Evolutionary conservation across 1,140 invertebrate genomes (phyloP).

Genomic region (Epicauta chinensis): DNA sequence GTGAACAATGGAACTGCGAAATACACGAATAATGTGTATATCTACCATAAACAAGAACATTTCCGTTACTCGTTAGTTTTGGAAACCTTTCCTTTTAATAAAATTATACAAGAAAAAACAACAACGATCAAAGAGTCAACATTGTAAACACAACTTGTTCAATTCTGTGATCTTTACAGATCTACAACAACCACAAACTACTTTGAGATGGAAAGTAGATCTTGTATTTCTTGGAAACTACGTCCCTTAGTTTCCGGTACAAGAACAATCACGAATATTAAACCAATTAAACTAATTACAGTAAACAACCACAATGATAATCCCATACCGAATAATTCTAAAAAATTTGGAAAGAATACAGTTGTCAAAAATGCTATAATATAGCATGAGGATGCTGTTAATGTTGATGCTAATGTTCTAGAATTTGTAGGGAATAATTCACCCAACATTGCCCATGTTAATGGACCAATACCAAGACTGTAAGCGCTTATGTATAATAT

Average conservation of each 20-base stretch:
- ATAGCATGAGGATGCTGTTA: conserved; percentile 73
- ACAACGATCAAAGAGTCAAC: too few relatives aligned
- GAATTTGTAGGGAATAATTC: conserved; percentile 73
- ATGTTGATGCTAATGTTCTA: conserved; percentile 63
- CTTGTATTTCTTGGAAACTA: conserved; percentile 27
- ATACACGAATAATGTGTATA: too few relatives aligned
- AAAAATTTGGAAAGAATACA: conserved; percentile 60
- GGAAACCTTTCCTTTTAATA: too few relatives aligned
- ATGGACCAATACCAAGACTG: conserved; percentile 69
- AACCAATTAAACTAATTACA: conserved; percentile 55
- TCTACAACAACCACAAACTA: too few relatives aligned
- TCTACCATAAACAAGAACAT: too few relatives aligned
- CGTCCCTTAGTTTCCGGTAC: conserved; percentile 39
- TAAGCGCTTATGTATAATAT: conserved; percentile 1
- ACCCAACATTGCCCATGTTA: conserved; percentile 77
- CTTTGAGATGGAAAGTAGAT: too few relatives aligned
- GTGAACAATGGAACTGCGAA: too few relatives aligned
- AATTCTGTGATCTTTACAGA: too few relatives aligned
- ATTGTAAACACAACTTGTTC: too few relatives aligned
- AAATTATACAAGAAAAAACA: too few relatives aligned
- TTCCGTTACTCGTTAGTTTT: too few relatives aligned
- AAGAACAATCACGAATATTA: conserved; percentile 43
- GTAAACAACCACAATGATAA: conserved; percentile 75
- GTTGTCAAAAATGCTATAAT: conserved; percentile 72
- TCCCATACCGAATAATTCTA: conserved; percentile 54